Base-by-base conservation (phyloP, 2,797 vertebrate genomes). In the Zalophus californianus region DNA sequence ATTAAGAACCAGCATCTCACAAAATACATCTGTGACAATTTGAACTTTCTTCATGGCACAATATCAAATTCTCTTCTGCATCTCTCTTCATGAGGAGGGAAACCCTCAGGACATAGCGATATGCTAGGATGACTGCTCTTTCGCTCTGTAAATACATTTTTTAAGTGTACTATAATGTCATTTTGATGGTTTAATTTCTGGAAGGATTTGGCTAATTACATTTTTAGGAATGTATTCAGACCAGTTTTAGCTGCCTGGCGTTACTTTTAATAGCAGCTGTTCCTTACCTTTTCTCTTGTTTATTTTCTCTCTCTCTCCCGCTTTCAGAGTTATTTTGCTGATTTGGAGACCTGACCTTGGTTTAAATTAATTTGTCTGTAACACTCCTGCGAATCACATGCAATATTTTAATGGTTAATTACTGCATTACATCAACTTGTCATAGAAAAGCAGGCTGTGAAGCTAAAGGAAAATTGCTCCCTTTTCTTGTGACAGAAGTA, bases 171-270 rank as follows among this genome's bases (percentile, higher is more conserved):
- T 82, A 0, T 96, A 94, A 98, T 98, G 96, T 98, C 97, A 97
- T 96, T 97, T 98, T 98, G 98, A 98, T 97, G 96, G 88, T 90
- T 98, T 98, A 98, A 95, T 97, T 98, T 98, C 97, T 97, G 95
- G 93, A 97, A 97, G 66, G 95, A 97, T 96, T 97, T 97, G 96
- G 83, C 97, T 98, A 98, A 98, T 98, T 98, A 91, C 64, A 93
- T 94, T 97, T 97, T 97, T 96, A 91, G 92, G 94, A 78, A 91
- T 80, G 75, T 92, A 44, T 50, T 89, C 64, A 64, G 94, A 75
- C 94, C 78, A 32, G 82, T 96, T 89, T 91, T 77, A 89, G 91
- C 94, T 94, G 94, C 95, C 93, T 90, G 27, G 86, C 1, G 29
- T 98, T 97, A 54, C 96, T 98, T 96, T 97, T 96, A 97, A 97